Evolutionary conservation across 1,140 invertebrate genomes (phyloP).

Genomic region (Caerostris darwini): DNA sequence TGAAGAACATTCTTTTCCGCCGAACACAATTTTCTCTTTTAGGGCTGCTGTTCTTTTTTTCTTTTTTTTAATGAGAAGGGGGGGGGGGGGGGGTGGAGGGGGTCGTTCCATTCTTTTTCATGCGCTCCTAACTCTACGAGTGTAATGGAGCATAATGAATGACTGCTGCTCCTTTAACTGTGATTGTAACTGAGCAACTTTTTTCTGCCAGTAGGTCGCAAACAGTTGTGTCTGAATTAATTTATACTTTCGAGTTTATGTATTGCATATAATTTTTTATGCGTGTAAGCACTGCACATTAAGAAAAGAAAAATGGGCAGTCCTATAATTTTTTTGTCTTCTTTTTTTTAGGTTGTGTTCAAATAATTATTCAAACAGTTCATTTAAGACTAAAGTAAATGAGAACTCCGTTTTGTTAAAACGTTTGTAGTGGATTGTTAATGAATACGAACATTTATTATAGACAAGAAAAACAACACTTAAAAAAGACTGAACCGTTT

Average conservation of each 20-base stretch:
- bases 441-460: no score
- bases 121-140: neutral
- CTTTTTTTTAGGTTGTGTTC: no score
- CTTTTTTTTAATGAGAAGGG: neutral
- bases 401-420: no score
- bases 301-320: no score
- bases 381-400: no score
- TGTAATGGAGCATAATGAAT: conserved; percentile 22
- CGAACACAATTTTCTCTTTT: conserved; percentile 12
- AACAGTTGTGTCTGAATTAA: neutral
- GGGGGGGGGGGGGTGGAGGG: neutral
- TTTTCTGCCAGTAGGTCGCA: neutral
- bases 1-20: neutral
- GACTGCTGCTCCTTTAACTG: conserved; percentile 1
- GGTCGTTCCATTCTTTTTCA: neutral
- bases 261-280: no score
- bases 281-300: no score
- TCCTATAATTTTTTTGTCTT: no score
- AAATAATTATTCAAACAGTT: no score
- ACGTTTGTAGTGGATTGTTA: no score
- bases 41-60: neutral
- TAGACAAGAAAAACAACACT: no score
- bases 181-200: conserved; percentile 11
- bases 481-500: no score
- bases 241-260: neutral